A percentile compares a stretch with the other conserved stretches of the same genome.
Evolutionary conservation across 1,140 invertebrate species (phyloP).

Genomic region (Drosophila pallidifrons): DNA sequence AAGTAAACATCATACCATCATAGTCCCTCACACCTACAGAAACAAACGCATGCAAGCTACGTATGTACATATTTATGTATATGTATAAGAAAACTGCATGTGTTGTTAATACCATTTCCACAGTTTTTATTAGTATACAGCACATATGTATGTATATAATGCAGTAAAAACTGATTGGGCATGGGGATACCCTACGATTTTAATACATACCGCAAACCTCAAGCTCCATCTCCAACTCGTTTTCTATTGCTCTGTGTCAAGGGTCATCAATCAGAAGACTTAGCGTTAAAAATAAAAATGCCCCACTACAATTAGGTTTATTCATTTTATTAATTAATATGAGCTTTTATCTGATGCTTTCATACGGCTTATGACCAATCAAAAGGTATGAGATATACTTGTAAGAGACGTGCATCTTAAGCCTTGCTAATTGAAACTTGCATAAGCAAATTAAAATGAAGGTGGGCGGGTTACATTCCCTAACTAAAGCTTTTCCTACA

Average conservation of each 20-base stretch:
- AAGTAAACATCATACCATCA: slow-evolving; percentile 25
- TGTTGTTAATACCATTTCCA: slow-evolving; percentile 17
- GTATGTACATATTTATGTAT: background rate
- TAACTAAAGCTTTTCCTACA: slow-evolving; percentile 14
- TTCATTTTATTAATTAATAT: slow-evolving; percentile 80
- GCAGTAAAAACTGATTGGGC: slow-evolving; percentile 17
- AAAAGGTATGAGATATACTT: slow-evolving; percentile 27
- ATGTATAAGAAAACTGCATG: background rate
- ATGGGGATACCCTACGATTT: background rate
- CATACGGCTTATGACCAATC: slow-evolving; percentile 56
- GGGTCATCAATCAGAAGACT: slow-evolving; percentile 58
- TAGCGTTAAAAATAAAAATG: slow-evolving; percentile 56
- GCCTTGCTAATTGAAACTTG: slow-evolving; percentile 73
- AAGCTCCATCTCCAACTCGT: slow-evolving; percentile 13
- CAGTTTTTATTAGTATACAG: background rate
- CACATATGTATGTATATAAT: slow-evolving; percentile 3
- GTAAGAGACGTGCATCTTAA: slow-evolving; percentile 53
- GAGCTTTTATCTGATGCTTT: slow-evolving; percentile 69
- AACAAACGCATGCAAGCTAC: background rate
- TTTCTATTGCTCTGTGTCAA: slow-evolving; percentile 29
- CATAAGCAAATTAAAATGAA: slow-evolving; percentile 34
- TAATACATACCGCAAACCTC: background rate
- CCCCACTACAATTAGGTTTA: slow-evolving; percentile 55
- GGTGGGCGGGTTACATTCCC: slow-evolving; percentile 3
- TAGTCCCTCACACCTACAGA: slow-evolving; percentile 2